Evolutionary conservation across 2,888 invertebrate genomes (phyloP).

Genomic region (Leptarthrus brevirostris): DNA sequence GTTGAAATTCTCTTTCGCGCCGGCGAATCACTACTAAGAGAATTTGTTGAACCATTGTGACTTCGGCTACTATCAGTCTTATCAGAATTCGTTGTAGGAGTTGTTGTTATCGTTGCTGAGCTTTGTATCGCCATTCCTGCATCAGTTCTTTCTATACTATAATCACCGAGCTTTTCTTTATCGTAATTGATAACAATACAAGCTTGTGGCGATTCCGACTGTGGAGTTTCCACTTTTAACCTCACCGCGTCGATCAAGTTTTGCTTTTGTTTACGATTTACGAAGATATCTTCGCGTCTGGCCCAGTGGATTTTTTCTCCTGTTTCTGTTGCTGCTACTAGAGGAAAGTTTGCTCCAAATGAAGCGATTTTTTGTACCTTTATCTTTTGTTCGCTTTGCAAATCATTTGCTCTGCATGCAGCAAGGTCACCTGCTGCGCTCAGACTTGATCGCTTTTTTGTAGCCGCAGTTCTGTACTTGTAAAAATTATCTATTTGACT

Average conservation of each 20-base stretch:
- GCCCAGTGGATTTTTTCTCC: constrained; percentile 63
- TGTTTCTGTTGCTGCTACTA: constrained; percentile 53
- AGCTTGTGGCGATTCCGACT: not conserved
- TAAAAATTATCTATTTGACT: constrained; percentile 65
- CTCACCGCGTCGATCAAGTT: constrained; percentile 1
- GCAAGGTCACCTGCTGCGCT: constrained; percentile 48
- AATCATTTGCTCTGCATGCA: constrained; percentile 36
- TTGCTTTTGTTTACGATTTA: constrained; percentile 51
- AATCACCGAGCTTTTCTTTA: constrained; percentile 17
- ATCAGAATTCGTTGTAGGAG: constrained; percentile 30
- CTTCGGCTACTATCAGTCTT: constrained; percentile 52
- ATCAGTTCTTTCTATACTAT: not conserved
- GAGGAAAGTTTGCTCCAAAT: constrained; percentile 57
- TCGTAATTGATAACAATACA: constrained; percentile 28
- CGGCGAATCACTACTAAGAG: constrained; percentile 52
- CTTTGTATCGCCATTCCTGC: constrained; percentile 49
- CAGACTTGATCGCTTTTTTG: constrained; percentile 49
- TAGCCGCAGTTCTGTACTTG: constrained; percentile 65
- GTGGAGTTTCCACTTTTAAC: constrained; percentile 46
- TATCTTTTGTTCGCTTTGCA: constrained; percentile 46
- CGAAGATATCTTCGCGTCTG: constrained; percentile 59
- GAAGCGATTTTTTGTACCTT: constrained; percentile 38
- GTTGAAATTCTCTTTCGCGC: constrained; percentile 54
- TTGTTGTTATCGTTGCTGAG: constrained; percentile 13
- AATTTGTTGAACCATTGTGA: constrained; percentile 51